phyloP scores from a whole-genome alignment of 1,140 invertebrate genomes.

The Linepithema humile region DNA sequence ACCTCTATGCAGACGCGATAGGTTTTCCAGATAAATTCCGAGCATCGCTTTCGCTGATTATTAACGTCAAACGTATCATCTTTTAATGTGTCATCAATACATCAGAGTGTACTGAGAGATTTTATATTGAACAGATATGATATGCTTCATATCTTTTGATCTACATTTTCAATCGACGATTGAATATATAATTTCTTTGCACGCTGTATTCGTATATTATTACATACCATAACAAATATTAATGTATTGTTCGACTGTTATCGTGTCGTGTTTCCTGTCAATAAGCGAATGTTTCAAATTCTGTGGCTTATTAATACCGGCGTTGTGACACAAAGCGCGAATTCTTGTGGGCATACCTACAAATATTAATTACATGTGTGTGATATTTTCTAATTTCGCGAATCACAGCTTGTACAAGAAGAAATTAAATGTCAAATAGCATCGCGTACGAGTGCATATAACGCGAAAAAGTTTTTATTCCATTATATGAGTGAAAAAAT shows the following conservation, averaged over 20 bases:
- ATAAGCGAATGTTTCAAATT: conserved; percentile 20
- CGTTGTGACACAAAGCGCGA: not conserved
- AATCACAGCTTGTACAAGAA: not conserved
- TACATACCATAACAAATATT: not conserved
- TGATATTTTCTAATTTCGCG: not conserved
- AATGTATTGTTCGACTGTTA: not conserved
- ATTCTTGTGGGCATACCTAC: not conserved
- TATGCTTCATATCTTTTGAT: not conserved
- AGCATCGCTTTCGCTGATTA: not conserved
- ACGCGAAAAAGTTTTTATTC: too few relatives aligned
- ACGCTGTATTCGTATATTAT: not conserved
- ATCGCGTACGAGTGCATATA: not conserved
- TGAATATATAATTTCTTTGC: not conserved
- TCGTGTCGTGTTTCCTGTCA: not conserved
- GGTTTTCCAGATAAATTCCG: not conserved
- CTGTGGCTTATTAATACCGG: not conserved
- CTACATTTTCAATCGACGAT: not conserved
- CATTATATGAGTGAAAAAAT: too few relatives aligned
- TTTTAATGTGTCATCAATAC: not conserved
- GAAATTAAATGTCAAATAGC: not conserved
- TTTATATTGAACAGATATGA: not conserved
- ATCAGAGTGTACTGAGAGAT: not conserved
- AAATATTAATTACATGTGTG: conserved; percentile 1
- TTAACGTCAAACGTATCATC: not conserved
- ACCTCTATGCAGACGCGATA: not conserved